These are phyloP conservation scores for Cepaea hortensis DNA, from an alignment of 2,888 invertebrate genomes.

Conservation along the genomic window DNA sequence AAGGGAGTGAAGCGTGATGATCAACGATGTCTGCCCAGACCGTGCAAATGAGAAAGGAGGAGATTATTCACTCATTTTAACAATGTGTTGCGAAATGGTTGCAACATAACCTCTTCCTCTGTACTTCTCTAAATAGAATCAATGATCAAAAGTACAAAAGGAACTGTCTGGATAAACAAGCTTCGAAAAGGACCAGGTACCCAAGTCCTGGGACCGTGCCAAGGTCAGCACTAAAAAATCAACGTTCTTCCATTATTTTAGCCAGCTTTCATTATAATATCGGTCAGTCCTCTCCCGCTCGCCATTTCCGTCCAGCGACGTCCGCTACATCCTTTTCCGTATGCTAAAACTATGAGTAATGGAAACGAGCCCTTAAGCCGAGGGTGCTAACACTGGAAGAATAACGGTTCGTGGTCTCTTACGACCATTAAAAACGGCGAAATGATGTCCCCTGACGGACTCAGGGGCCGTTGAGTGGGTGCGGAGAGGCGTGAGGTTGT, in stretches of 20 bases:
- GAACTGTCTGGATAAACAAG: too few relatives aligned
- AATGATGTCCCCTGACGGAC: conserved; percentile 42
- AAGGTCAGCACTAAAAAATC: not conserved
- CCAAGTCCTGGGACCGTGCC: not conserved
- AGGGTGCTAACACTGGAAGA: conserved; percentile 38
- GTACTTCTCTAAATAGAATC: too few relatives aligned
- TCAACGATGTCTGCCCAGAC: too few relatives aligned
- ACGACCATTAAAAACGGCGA: conserved; percentile 37
- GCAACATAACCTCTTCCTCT: too few relatives aligned
- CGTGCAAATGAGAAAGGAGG: too few relatives aligned
- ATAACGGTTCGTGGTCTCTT: conserved; percentile 29
- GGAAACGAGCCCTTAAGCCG: conserved; percentile 27
- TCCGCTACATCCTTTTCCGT: conserved; percentile 22
- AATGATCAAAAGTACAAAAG: too few relatives aligned
- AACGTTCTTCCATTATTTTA: conserved; percentile 13
- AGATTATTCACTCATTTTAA: too few relatives aligned
- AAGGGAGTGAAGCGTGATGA: too few relatives aligned
- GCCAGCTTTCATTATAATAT: conserved; percentile 17
- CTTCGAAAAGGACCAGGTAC: too few relatives aligned
- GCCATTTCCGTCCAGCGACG: conserved; percentile 13
- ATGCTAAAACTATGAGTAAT: conserved; percentile 45
- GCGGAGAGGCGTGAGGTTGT: conserved; percentile 10
- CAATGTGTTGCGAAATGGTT: too few relatives aligned
- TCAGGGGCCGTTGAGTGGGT: conserved; percentile 17
- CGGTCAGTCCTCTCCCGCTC: conserved; percentile 1